phyloP scores from a whole-genome alignment of 2,797 vertebrate genomes.

The Schizothorax lantsangensis region DNA sequence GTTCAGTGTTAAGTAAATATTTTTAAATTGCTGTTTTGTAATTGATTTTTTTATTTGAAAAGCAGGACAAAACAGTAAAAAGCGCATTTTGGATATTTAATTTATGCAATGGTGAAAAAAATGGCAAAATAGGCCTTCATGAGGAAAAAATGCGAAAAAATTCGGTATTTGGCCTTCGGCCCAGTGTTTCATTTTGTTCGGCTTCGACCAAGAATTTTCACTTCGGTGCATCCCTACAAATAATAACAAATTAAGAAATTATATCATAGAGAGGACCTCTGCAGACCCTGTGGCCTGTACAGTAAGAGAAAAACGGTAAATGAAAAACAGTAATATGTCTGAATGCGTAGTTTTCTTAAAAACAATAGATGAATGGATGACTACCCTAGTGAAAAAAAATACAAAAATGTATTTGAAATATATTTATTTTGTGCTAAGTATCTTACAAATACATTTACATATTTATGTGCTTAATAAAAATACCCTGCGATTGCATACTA shows the following conservation, averaged over 20 bases:
- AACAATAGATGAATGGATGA: not conserved
- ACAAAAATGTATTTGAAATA: not conserved
- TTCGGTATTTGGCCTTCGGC: no score
- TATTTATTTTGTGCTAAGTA: not conserved
- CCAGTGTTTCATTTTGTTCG: no score
- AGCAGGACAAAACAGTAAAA: no score
- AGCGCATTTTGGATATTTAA: no score
- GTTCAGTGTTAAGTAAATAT: no score
- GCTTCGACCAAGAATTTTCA: no score
- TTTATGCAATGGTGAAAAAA: no score
- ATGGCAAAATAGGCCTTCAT: no score
- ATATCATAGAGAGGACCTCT: not conserved
- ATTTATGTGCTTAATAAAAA: not conserved
- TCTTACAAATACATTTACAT: not conserved
- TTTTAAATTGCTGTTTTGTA: no score
- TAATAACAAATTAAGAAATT: not conserved
- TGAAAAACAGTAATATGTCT: not conserved
- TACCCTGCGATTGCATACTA: no score
- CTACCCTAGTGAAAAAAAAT: not conserved
- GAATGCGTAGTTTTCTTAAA: not conserved
- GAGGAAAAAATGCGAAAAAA: no score
- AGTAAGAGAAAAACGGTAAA: not conserved
- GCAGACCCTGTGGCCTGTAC: not conserved
- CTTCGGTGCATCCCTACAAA: not conserved
- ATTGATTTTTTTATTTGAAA: no score